Evolutionary conservation across 2,797 vertebrate species (phyloP), one percentile per base, ranked within the genome.

Genomic region (Periophthalmus magnuspinnatus): DNA sequence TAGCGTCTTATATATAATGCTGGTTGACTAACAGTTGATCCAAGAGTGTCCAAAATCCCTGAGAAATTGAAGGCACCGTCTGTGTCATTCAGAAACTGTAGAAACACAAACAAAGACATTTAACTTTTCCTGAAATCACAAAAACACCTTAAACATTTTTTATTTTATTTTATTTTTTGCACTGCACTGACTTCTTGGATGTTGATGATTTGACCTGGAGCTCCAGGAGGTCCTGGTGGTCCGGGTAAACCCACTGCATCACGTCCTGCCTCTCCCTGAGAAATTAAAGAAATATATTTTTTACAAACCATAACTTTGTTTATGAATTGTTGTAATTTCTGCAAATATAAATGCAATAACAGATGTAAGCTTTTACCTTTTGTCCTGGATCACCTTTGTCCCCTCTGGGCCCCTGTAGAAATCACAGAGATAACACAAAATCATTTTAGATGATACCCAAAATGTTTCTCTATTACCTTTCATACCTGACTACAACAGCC

Each of bases 151-250:
- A n/a, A 17, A 8, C 34, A 3, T 55, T 56, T 28, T 17, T 0
- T 2, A 19, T 14, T 50, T 0, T 36, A 65, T 0, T n/a, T n/a
- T n/a, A n/a, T n/a, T n/a, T n/a, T n/a, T n/a, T 59, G 19, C 55
- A 58, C 17, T n/a, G n/a, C 62, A 72, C 92, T 90, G 74, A 94
- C 94, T 55, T 94, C 93, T 36, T 93, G 92, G 36, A 95, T 80
- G 81, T 89, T 92, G 50, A 91, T 67, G n/a, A 88, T 1, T 0
- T 90, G 78, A 69, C 97, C 96, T 0, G 95, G 94, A 19, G 94
- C 95, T 70, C 97, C 97, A 1, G 96, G 96, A 9, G 94, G 95
- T 22, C 96, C 96, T 1, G 95, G 94, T 0, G 91, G 93, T 4
- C 97, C 97, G 1, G 91, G 78, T 7, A 93, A 69, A 77, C 93